These are phyloP conservation scores for Hermaeophaga mercurialis DNA, from an alignment of 2,888 invertebrate species.

Conservation along the genomic window DNA sequence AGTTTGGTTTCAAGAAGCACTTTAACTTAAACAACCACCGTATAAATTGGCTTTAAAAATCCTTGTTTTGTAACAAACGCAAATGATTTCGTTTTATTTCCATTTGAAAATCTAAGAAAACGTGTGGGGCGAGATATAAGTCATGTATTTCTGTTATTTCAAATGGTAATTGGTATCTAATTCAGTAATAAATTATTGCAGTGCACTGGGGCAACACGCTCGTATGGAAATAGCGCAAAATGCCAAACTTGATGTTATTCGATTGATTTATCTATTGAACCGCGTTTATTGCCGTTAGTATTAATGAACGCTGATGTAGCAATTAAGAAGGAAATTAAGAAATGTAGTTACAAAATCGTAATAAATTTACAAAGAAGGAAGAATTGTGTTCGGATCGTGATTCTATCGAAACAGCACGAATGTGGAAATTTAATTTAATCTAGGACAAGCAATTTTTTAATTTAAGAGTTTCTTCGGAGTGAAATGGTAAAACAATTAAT, in stretches of 20 bases:
- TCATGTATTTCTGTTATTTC: slow-evolving; percentile 17
- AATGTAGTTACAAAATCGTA: slow-evolving; percentile 14
- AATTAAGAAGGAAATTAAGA: slow-evolving; percentile 25
- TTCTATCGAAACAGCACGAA: background rate
- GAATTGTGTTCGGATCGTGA: slow-evolving; percentile 1
- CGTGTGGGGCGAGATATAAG: slow-evolving; percentile 3
- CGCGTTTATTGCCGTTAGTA: slow-evolving; percentile 8
- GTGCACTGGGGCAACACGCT: slow-evolving; percentile 5
- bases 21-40: too few relatives aligned
- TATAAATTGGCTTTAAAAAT: too few relatives aligned
- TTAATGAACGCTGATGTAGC: slow-evolving; percentile 13
- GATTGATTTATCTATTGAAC: slow-evolving; percentile 15
- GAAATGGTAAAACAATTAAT: too few relatives aligned
- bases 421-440: slow-evolving; percentile 4
- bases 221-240: slow-evolving; percentile 22
- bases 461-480: too few relatives aligned
- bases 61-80: too few relatives aligned
- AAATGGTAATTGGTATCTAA: slow-evolving; percentile 18
- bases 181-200: slow-evolving; percentile 20
- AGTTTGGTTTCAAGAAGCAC: too few relatives aligned
- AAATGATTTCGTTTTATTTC: too few relatives aligned
- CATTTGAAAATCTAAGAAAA: slow-evolving; percentile 2
- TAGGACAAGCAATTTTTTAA: background rate
- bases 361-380: slow-evolving; percentile 18
- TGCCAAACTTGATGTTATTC: slow-evolving; percentile 21